phyloP scores from a whole-genome alignment of 1,140 invertebrate species.

The Thrips palmi region DNA sequence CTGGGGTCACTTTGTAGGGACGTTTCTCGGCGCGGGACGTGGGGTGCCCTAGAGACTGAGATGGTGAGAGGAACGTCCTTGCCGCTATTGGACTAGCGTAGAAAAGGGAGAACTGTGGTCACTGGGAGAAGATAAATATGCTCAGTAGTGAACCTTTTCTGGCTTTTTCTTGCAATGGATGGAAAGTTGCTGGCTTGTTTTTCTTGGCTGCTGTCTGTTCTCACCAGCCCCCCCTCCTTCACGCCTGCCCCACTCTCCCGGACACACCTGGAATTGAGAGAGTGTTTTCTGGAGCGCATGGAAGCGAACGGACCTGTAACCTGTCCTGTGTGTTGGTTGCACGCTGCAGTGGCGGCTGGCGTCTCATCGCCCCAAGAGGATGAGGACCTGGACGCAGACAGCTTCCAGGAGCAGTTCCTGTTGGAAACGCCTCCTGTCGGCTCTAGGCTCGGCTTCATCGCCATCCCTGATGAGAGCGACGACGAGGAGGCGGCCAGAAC shows the following conservation, averaged over 20 bases:
- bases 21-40: too few relatives aligned
- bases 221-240: conserved; percentile 7
- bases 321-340: conserved; percentile 1
- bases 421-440: conserved; percentile 26
- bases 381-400: conserved; percentile 30
- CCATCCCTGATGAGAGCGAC: too few relatives aligned
- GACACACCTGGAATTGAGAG: background rate
- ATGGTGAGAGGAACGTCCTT: too few relatives aligned
- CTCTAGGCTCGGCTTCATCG: too few relatives aligned
- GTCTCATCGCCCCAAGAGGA: conserved; percentile 28
- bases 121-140: too few relatives aligned
- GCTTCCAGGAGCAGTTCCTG: conserved; percentile 26
- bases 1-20: too few relatives aligned
- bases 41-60: too few relatives aligned
- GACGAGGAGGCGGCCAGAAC: too few relatives aligned
- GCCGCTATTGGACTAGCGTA: conserved; percentile 1
- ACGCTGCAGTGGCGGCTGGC: conserved; percentile 19
- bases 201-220: conserved; percentile 11
- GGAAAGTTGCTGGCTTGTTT: conserved; percentile 12
- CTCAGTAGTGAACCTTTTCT: too few relatives aligned
- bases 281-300: conserved; percentile 1
- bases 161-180: conserved; percentile 11
- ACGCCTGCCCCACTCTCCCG: conserved; percentile 4
- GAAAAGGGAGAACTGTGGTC: too few relatives aligned
- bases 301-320: conserved; percentile 1